Evolutionary conservation across 2,113 vertebrate species (phyloP).

Genomic region (Corythoichthys intestinalis): DNA sequence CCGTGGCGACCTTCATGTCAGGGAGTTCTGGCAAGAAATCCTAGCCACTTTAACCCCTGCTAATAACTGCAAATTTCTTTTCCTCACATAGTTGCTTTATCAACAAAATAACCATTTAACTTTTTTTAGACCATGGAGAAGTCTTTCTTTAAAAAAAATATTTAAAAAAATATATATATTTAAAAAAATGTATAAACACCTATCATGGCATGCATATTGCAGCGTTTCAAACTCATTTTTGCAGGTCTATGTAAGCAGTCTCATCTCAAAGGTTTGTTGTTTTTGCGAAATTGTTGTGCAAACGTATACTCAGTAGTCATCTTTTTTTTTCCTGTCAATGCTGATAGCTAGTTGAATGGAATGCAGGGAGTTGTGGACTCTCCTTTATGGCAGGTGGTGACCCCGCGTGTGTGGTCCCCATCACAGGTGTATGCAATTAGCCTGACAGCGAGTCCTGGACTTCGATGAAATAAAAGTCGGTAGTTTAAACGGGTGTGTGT

Average conservation of each 20-base stretch:
- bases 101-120: too few species aligned
- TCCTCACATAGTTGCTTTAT: too few species aligned
- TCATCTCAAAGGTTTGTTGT: background rate
- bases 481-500: constrained; percentile 36
- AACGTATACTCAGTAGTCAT: background rate
- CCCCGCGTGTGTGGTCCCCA: constrained; percentile 63
- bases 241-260: background rate
- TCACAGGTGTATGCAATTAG: constrained; percentile 73
- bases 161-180: background rate
- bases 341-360: constrained; percentile 22
- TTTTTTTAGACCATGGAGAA: too few species aligned
- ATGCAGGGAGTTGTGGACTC: constrained; percentile 33
- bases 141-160: background rate
- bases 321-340: background rate
- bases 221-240: background rate
- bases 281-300: background rate
- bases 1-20: too few species aligned
- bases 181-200: background rate
- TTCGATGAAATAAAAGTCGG: constrained; percentile 62
- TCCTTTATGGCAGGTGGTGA: constrained; percentile 66
- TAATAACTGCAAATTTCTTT: too few species aligned
- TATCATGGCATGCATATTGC: background rate
- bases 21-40: too few species aligned
- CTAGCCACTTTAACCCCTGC: too few species aligned
- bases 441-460: constrained; percentile 64